Evolutionary conservation across 2,113 vertebrate genomes (phyloP), one percentile per base, ranked within the genome.

Genomic region (Poecile atricapillus): DNA sequence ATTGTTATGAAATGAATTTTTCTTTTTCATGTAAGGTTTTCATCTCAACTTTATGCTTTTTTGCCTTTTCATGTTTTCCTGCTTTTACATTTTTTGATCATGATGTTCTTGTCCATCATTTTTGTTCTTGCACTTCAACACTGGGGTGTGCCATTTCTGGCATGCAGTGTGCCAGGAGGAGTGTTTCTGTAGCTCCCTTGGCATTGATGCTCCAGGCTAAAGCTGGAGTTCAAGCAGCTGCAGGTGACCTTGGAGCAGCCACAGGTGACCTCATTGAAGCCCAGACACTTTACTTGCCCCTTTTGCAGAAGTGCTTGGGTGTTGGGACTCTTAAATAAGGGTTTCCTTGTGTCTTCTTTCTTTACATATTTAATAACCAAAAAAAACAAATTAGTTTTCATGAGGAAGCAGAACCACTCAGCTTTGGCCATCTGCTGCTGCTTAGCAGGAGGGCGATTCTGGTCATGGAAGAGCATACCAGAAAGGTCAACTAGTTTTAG

Each of bases 381-480:
- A 12, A 62, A 74, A 93, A 93, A 5, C 55, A 93, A 83, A 92
- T 92, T 70, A 35, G 23, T 94, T 93, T 93, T 82, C 49, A 44
- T 39, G 1, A 1, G 63, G 81, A 91, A 83, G 93, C 35, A 85
- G 68, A 93, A 63, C 31, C n/a, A 30, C 55, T n/a, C 27, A 37
- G 46, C 68, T 83, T 76, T 87, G 89, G 83, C 94, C 85, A 92
- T 97, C 92, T 96, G 88, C 69, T 96, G 69, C 82, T 81, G 71
- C 93, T 86, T 74, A 86, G 92, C 90, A 71, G 93, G 87, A 70
- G 68, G 69, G 70, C 0, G 0, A 73, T 83, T 73, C 88, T 92
- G 64, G 56, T 68, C 7, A 10, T 93, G 79, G 28, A 92, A 78
- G 14, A 77, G 79, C 0, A 0, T 70, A 71, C 28, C 62, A 64